Percentiles rank a stretch among this genome's conserved stretches.
Conservation (phyloP, 2,888 invertebrate genomes). For the Boloria selene region DNA sequence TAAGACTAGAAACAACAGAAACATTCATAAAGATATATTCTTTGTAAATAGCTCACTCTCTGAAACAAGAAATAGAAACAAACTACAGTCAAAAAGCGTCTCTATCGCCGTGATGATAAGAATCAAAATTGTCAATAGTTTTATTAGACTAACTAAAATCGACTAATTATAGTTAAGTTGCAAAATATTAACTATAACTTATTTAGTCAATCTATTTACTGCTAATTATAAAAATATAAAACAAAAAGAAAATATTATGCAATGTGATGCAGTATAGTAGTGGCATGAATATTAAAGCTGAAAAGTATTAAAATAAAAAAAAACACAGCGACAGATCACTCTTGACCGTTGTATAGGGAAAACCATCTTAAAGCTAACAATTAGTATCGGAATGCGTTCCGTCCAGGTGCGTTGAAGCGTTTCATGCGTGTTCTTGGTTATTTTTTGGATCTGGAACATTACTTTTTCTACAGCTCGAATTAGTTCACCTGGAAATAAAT, state of each 20-base stretch:
- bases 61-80: constrained; percentile 56
- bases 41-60: constrained; percentile 60
- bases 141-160: background rate
- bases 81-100: constrained; percentile 37
- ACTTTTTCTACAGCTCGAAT: constrained; percentile 45
- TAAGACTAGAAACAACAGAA: constrained; percentile 77
- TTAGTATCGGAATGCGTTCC: constrained; percentile 75
- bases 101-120: constrained; percentile 23
- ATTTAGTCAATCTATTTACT: too few relatives aligned
- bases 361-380: constrained; percentile 71
- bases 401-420: constrained; percentile 73
- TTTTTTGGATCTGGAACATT: constrained; percentile 48
- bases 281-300: too few relatives aligned
- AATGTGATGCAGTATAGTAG: too few relatives aligned
- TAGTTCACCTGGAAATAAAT: constrained; percentile 57
- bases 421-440: constrained; percentile 65
- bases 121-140: constrained; percentile 3
- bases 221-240: too few relatives aligned
- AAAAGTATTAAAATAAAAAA: background rate
- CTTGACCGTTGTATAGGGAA: constrained; percentile 59
- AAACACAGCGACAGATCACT: constrained; percentile 13
- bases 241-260: too few relatives aligned
- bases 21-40: constrained; percentile 63
- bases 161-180: background rate
- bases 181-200: background rate